A percentile compares a stretch with the other conserved stretches of the same genome.
phyloP scores from a whole-genome alignment of 30 jellyfish, hydroid and myxozoan species.

The Catostylus mosaicus region DNA sequence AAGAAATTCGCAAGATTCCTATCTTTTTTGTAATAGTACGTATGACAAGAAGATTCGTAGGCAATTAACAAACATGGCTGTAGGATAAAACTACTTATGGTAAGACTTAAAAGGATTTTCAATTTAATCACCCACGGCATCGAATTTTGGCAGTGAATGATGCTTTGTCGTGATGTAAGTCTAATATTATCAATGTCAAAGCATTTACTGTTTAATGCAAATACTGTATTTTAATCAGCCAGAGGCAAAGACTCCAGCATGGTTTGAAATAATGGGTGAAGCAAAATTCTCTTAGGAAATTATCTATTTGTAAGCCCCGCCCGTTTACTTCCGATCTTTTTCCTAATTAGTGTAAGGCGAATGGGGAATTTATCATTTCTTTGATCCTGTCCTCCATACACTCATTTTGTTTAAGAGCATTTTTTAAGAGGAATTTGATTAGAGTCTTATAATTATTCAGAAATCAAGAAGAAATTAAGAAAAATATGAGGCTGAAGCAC shows the following conservation, averaged over 20 bases:
- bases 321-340: background rate
- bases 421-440: too few species aligned
- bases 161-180: background rate
- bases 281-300: background rate
- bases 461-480: too few species aligned
- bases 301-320: background rate
- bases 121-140: constrained; percentile 10
- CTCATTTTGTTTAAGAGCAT: too few species aligned
- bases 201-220: background rate
- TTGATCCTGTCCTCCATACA: too few species aligned
- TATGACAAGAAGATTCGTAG: background rate
- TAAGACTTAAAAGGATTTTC: constrained; percentile 24
- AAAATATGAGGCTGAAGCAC: too few species aligned
- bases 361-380: too few species aligned
- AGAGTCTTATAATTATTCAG: too few species aligned
- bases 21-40: background rate
- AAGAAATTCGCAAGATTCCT: background rate
- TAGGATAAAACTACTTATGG: constrained; percentile 2
- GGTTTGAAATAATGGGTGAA: background rate
- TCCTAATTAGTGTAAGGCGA: background rate
- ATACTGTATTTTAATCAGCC: background rate
- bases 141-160: background rate
- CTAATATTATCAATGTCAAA: background rate
- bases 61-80: constrained; percentile 6
- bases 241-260: background rate